Base-by-base conservation (phyloP, 2,113 vertebrate species). In the Lycocorax pyrrhopterus region DNA sequence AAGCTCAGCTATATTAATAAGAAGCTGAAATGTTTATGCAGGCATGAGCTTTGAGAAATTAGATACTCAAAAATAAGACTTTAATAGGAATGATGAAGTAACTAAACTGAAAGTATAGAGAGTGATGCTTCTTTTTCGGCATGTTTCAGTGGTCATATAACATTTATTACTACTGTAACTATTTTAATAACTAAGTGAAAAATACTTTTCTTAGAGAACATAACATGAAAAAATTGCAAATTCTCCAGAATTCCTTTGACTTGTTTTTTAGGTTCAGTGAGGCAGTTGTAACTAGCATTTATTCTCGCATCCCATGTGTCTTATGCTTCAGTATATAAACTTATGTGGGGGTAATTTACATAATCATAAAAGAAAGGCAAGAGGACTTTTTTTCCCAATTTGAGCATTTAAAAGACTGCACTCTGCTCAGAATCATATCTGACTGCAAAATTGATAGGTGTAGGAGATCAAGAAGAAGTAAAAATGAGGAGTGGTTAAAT, bases 21-120 rank as follows among this genome's bases (percentile, higher is more conserved):
- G 80, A 94, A 95, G 83, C 87, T 96, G 94, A 95, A 94, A 95
- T 95, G 93, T 96, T 94, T 94, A 68, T 94, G 86, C 67, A 94
- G 91, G 55, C 90, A 85, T 87, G 93, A 94, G 59, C 87, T 95
- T 93, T 95, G 87, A 94, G 75, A 95, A 93, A 93, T 96, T 80
- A 93, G 89, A 93, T 93, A 85, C 78, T 32, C 29, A 26, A 87
- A 94, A 96, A 69, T 94, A 93, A 69, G 71, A 12, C 37, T 83
- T 76, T 74, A 91, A 39, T 53, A 67, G 37, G 43, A 91, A 80
- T 25, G 63, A 77, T 80, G 72, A 85, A 64, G 62, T 90, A 94
- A 76, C 71, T 72, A 78, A 64, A 79, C 46, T 62, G 16, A 16
- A 78, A 72, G 53, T 84, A 41, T 35, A 29, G 64, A 77, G 56